Evolutionary conservation across 2,888 invertebrate genomes (phyloP), one percentile per base, ranked within the genome.

Genomic region (Pasiphila rectangulata): DNA sequence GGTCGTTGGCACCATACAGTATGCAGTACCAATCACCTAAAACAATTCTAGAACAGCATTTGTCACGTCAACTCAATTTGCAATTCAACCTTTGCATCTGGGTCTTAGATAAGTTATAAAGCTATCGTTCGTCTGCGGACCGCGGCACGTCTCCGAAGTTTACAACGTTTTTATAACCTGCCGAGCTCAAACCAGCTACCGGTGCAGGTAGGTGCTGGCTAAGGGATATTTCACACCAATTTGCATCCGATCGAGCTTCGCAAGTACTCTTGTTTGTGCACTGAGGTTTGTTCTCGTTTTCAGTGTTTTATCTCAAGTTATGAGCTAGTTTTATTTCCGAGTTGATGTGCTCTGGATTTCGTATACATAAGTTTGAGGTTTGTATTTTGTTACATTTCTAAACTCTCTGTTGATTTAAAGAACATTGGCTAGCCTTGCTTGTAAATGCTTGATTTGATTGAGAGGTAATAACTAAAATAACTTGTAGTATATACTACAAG

Each of bases 171-270:
- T 75, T 78, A 76, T 73, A 56, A 62, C 24, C 10, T 25, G 13
- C 15, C 21, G 32, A 30, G 17, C 1, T n/a, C n/a, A n/a, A n/a
- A n/a, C n/a, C n/a, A n/a, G 27, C 7, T 27, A 7, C 12, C 25
- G 27, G 27, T 6, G 7, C 27, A 7, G 7, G 41, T 20, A 41
- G 46, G 45, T 57, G 65, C 64, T 60, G 66, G 64, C 71, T 73
- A 70, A 70, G 70, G 71, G 77, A 72, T 74, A 69, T 69, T 69
- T 69, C 73, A 72, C 66, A 64, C 38, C 17, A 42, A 64, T 65
- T 64, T 68, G 68, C 64, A 59, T 63, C 51, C 46, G 40, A 37
- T 51, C 57, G 29, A 41, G 46, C 12, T 25, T 25, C 10, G 12
- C 27, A 13, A 7, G 6, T 13, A 13, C 13, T 27, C 13, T 27